Base-by-base conservation (phyloP, 2,113 vertebrate species). In the Tor tambroides region DNA sequence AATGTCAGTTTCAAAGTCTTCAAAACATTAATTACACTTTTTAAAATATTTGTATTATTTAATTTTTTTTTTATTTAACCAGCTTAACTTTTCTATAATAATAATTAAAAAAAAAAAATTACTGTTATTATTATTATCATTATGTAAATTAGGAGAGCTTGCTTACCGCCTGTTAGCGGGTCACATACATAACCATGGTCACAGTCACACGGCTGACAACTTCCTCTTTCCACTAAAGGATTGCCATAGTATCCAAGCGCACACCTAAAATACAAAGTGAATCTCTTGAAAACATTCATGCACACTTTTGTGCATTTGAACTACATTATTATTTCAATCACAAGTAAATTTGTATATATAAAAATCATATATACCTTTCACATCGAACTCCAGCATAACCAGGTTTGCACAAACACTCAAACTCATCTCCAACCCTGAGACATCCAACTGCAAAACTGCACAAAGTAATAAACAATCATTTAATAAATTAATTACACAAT, bases 211-310 rank as follows among this genome's bases (percentile, higher is more conserved):
- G 93, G 95, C 79, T 94, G 95, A 90, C 97, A 98, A 87, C 91
- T 94, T 35, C 94, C 94, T 89, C 94, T 94, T 30, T 92, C 88
- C 75, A 90, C 92, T 85, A 94, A 81, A 49, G 97, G 96, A 89
- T 96, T 95, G 75, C 97, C 97, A 72, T 96, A 97, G 92, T 96
- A 97, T 86, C 97, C 96, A 11, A 94, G 92, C 83, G 96, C 94
- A 93, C 97, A 98, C 85, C 97, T 98, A 91, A 30, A 90, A 43
- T 85, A 89, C n/a, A n/a, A n/a, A 46, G 3, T 43, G 23, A 88
- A 72, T n/a, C 4, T 5, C n/a, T 74, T 51, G 38, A 69, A 56
- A 75, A 41, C 3, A 43, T 38, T 76, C 8, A 43, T 26, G 14
- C 74, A 30, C n/a, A 28, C 2, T 23, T 59, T 59, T n/a, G 21